These are phyloP conservation scores for Malurus melanocephalus DNA, from an alignment of 2,113 vertebrate genomes.

Conservation along the genomic window DNA sequence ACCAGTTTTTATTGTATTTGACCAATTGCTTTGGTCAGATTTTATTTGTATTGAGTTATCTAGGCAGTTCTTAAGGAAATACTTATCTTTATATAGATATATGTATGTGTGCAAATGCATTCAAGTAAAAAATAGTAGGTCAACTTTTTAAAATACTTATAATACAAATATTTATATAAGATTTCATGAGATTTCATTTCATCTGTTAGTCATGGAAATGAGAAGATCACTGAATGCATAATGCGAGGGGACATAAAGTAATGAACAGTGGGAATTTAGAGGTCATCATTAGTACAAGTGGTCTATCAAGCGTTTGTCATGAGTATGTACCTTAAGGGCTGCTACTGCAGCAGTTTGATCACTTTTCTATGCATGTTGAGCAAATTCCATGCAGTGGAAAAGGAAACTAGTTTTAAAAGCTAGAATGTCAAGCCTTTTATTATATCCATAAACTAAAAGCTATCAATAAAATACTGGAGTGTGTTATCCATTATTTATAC, in stretches of 20 bases:
- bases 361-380: neutral
- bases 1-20: neutral
- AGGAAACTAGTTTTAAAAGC: neutral
- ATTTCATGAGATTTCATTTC: too few relatives aligned
- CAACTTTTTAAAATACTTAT: neutral
- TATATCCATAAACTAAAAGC: neutral
- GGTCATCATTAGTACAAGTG: neutral
- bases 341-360: neutral
- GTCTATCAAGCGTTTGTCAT: neutral
- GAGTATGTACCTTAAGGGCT: neutral
- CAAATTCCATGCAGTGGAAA: neutral
- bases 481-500: neutral
- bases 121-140: neutral
- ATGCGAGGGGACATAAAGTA: neutral
- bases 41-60: neutral
- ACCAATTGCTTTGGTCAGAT: neutral
- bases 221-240: neutral
- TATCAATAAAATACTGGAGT: neutral
- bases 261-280: neutral
- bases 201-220: neutral
- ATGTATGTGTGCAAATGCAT: neutral
- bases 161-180: neutral
- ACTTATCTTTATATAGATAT: neutral
- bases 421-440: neutral
- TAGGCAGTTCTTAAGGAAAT: neutral